Evolutionary conservation across 1,140 invertebrate species (phyloP).

Genomic region (Aphelenchoides besseyi): DNA sequence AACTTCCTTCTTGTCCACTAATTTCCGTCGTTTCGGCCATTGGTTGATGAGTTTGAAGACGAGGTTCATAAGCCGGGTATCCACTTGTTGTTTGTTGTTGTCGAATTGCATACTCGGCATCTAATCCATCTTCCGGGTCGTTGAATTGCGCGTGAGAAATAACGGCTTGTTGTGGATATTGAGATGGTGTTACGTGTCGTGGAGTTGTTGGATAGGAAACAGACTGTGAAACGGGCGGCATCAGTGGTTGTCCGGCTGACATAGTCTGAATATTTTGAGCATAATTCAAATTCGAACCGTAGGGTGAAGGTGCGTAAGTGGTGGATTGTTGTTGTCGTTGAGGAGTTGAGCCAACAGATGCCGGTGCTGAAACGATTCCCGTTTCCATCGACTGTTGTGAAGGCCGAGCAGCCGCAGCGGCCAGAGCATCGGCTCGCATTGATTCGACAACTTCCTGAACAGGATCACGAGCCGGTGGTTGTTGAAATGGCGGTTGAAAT

Average conservation of each 20-base stretch:
- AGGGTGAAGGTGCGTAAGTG: neutral
- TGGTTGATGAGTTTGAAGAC: neutral
- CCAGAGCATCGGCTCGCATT: constrained; percentile 3
- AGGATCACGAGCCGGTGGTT: neutral
- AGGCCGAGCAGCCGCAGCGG: neutral
- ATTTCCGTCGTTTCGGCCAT: neutral
- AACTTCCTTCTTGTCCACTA: neutral
- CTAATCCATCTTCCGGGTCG: constrained; percentile 1
- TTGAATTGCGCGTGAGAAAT: neutral
- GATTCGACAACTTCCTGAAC: constrained; percentile 6
- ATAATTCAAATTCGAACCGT: neutral
- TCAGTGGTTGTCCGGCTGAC: neutral
- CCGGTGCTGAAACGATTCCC: neutral
- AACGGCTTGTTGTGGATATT: neutral
- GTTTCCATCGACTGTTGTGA: constrained; percentile 3
- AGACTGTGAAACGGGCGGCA: neutral
- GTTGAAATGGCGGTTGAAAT: neutral
- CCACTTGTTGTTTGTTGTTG: neutral
- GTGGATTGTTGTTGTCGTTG: neutral
- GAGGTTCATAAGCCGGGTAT: neutral
- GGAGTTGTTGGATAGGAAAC: neutral
- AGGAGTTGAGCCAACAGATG: neutral
- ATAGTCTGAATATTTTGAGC: neutral
- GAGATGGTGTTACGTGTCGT: neutral
- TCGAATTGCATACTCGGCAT: constrained; percentile 1